Base-by-base conservation (phyloP, 1,140 invertebrate genomes). In the Coptotermes formosanus region DNA sequence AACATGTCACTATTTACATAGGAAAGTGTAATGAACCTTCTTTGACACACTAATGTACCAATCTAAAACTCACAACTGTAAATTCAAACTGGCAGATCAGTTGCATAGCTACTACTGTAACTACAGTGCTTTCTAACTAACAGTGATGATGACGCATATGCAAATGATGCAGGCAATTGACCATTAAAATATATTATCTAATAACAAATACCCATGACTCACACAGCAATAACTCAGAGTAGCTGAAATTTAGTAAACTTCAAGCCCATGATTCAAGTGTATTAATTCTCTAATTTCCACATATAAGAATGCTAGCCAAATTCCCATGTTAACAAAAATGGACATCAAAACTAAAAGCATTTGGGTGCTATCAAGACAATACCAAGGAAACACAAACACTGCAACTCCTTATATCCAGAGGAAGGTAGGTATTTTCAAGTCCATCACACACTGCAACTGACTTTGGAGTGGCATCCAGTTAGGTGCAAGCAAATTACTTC, bases 401-500 rank as follows among this genome's bases (percentile, higher is more conserved):
- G 64, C 25, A 75, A 30, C n/a, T 75, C 64, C 64, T 75, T 75
- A 75, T 30, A 30, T 75, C n/a, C 25, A 75, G 64, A 75, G 64
- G 25, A 75, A 30, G 64, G n/a, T 75, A 25, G 64, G 64, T 75
- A 75, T 30, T 30, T 75, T 75, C 64, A 75, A 30, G 64, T 75
- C 64, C 64, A 30, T 75, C 64, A 75, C n/a, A 75, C 64, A 75
- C 30, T 75, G n/a, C 64, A 30, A 75, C 64, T 75, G 64, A n/a
- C n/a, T 55, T 75, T 75, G 64, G 64, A n/a, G 64, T 75, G 64
- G 64, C 64, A 75, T 75, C 64, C 64, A 75, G 64, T 75, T 75
- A 75, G 64, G 64, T 75, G 64, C 64, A 75, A 75, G 64, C 64
- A 75, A n/a, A 75, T 75, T 75, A 75, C n/a, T 75, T 75, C 64